Base-by-base conservation (phyloP, 2,888 invertebrate genomes). In the Drosophila barbarae region DNA sequence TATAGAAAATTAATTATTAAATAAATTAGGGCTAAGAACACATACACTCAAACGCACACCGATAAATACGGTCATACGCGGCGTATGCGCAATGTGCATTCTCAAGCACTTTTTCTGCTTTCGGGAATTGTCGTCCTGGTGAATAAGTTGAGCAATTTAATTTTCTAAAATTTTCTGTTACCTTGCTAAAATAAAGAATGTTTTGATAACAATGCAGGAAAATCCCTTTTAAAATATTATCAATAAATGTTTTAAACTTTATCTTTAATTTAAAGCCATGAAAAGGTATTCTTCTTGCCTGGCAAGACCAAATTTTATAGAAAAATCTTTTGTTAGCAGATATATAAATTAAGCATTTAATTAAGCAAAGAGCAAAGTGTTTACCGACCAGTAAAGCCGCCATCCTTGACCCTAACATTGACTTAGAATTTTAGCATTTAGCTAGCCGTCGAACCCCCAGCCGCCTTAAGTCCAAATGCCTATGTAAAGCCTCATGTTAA, bases 21-120 rank as follows among this genome's bases (percentile, higher is more conserved):
- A 2, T 77, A 70, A 76, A 76, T 77, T 76, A 72, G 77, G 67
- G 28, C 57, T 21, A 21, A 21, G 57, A 49, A 65, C 49, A 26
- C 49, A 35, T 34, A 30, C 30, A 9, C 13, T 10, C 47, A 12
- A 28, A n/a, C 21, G 2, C 35, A 50, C 59, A 54, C 51, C 28
- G 21, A 34, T n/a, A n/a, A 60, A 52, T 26, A 61, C 44, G 53
- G 34, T 50, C 56, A 32, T 56, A 64, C 53, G 44, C 44, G 32
- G 64, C 64, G 64, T 61, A 64, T 64, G 63, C 64, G 63, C 63
- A 64, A 47, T 41, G 46, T 60, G 61, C 51, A 61, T 63, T 63
- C 61, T 63, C 51, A 61, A 42, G 46, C 60, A 58, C 34, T 58
- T 59, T 42, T 42, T 41, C n/a, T 35, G 15, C 7, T 26, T 7